These are phyloP conservation scores for Serranus cabrilla DNA, from an alignment of 2,797 vertebrate species.

Conservation along the genomic window DNA sequence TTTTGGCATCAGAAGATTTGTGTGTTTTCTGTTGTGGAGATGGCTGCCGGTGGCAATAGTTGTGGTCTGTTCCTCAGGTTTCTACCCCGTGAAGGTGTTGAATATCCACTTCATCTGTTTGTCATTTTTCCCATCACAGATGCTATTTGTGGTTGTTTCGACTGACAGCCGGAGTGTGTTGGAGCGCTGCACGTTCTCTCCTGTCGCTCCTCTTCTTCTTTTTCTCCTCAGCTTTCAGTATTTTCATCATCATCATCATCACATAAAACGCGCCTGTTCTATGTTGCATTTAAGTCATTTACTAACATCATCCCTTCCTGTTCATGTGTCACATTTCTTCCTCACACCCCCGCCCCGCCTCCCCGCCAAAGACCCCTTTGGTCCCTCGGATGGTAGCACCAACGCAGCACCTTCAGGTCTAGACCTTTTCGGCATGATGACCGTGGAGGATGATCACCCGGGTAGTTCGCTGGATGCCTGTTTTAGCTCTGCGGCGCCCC, in stretches of 20 bases:
- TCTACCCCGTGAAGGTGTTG: background rate
- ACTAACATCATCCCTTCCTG: slow-evolving; percentile 50
- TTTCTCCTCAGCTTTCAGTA: slow-evolving; percentile 17
- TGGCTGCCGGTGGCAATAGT: background rate
- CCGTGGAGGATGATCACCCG: slow-evolving; percentile 88
- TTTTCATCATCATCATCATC: slow-evolving; percentile 4
- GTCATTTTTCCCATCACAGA: background rate
- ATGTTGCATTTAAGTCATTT: slow-evolving; percentile 28
- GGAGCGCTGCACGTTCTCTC: slow-evolving; percentile 30
- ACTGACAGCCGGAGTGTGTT: slow-evolving; percentile 38
- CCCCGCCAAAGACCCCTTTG: slow-evolving; percentile 92
- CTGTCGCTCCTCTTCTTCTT: slow-evolving; percentile 11
- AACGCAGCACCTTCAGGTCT: slow-evolving; percentile 88
- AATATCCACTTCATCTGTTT: slow-evolving; percentile 10
- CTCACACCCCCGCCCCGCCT: slow-evolving; percentile 1
- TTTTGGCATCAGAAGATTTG: slow-evolving; percentile 16
- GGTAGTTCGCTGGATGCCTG: slow-evolving; percentile 74
- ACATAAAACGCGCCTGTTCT: slow-evolving; percentile 21
- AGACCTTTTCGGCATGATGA: slow-evolving; percentile 97
- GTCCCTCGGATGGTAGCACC: slow-evolving; percentile 90
- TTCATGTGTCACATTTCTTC: slow-evolving; percentile 45
- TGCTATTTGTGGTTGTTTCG: slow-evolving; percentile 10
- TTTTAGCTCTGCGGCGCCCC: slow-evolving; percentile 75
- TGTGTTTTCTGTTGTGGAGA: slow-evolving; percentile 3
- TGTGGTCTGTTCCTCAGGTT: slow-evolving; percentile 6